These are phyloP conservation scores for Cataglyphis altisquamis DNA, from an alignment of 2,888 invertebrate genomes.

Conservation along the genomic window DNA sequence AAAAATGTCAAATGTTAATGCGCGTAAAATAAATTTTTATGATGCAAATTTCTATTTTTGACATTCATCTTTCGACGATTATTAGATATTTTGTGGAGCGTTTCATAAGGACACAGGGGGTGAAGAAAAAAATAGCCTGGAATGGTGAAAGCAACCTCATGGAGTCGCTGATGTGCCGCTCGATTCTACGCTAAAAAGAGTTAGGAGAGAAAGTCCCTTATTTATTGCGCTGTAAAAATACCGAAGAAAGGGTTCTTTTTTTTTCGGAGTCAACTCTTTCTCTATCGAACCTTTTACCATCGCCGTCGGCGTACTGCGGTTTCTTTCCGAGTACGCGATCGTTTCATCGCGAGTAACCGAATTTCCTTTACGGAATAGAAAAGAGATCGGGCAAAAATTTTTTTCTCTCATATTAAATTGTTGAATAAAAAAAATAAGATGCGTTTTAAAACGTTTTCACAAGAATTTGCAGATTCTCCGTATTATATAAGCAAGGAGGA, in stretches of 20 bases:
- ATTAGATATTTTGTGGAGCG: neutral
- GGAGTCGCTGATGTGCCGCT: slow-evolving; percentile 56
- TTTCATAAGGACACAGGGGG: neutral
- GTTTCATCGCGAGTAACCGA: slow-evolving; percentile 28
- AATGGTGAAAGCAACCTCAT: slow-evolving; percentile 67
- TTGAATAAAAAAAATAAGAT: neutral
- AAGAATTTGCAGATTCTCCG: neutral
- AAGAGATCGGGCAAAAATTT: neutral
- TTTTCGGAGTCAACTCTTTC: slow-evolving; percentile 50
- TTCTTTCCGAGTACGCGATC: slow-evolving; percentile 19
- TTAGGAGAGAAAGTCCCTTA: slow-evolving; percentile 84
- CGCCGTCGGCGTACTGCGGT: slow-evolving; percentile 34
- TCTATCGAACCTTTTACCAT: slow-evolving; percentile 26
- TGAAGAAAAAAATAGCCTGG: slow-evolving; percentile 13
- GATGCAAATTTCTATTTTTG: neutral
- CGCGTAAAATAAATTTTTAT: neutral
- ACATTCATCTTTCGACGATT: neutral
- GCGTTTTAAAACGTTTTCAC: neutral
- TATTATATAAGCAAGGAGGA: neutral
- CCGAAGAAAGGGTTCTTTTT: slow-evolving; percentile 63
- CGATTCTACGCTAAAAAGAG: slow-evolving; percentile 78
- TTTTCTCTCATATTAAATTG: neutral
- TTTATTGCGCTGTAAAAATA: slow-evolving; percentile 82
- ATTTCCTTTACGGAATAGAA: neutral
- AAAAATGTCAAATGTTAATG: neutral